phyloP scores from a whole-genome alignment of 1,140 invertebrate genomes.

The Brachionus asplanchnoidis region DNA sequence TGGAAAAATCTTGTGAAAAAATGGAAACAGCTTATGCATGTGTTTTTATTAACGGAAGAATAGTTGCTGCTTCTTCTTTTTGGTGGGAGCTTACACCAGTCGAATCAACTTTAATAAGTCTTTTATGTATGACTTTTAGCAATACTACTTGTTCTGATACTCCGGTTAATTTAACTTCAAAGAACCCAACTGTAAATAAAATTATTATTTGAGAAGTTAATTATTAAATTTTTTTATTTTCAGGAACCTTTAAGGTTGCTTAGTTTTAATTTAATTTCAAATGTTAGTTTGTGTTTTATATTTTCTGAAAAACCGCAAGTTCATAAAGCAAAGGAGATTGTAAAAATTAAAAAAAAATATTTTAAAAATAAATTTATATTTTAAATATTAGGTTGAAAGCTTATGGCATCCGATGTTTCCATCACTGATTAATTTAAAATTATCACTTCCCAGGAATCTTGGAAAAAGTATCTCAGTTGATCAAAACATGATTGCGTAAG shows the following conservation, averaged over 20 bases:
- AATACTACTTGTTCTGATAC: neutral
- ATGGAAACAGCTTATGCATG: neutral
- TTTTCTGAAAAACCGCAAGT: neutral
- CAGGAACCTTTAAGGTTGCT: slow-evolving; percentile 10
- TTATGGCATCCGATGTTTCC: slow-evolving; percentile 16
- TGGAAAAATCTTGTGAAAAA: neutral
- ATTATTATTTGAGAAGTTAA: neutral
- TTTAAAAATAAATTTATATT: neutral
- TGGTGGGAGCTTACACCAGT: slow-evolving; percentile 23
- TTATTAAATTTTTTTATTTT: neutral
- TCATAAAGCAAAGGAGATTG: neutral
- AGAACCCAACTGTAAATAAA: slow-evolving; percentile 21
- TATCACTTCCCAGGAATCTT: slow-evolving; percentile 18
- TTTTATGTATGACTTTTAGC: slow-evolving; percentile 8
- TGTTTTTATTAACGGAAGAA: slow-evolving; percentile 1
- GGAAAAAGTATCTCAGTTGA: neutral
- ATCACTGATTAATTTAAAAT: slow-evolving; percentile 7
- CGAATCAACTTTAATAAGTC: slow-evolving; percentile 24
- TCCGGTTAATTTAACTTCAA: neutral
- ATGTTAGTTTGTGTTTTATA: slow-evolving; percentile 4
- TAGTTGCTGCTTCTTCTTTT: neutral
- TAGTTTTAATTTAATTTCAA: neutral
- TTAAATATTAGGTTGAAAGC: neutral
- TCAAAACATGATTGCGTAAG: slow-evolving; percentile 38
- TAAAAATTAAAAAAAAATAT: neutral